These are phyloP conservation scores for Diorhabda sublineata DNA, from an alignment of 1,140 invertebrate species.

Conservation along the genomic window DNA sequence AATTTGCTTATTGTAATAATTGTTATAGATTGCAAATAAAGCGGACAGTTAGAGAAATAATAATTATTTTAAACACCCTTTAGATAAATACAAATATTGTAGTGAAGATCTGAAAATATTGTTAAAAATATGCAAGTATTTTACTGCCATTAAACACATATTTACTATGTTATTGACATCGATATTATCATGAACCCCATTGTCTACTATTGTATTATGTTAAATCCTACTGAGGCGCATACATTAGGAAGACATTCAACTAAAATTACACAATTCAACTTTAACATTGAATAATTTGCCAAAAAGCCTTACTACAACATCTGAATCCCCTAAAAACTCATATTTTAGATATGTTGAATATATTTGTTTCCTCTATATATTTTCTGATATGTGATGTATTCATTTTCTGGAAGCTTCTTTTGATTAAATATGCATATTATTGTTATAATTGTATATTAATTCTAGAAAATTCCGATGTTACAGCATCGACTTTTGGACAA, in stretches of 20 bases:
- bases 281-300: slow-evolving; percentile 3
- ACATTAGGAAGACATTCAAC: slow-evolving; percentile 43
- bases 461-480: too few relatives aligned
- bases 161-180: slow-evolving; percentile 29
- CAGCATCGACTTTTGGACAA: too few relatives aligned
- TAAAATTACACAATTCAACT: slow-evolving; percentile 28
- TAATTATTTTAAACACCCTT: too few relatives aligned
- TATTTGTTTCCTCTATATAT: not conserved
- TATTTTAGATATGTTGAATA: not conserved
- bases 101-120: too few relatives aligned
- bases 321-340: too few relatives aligned
- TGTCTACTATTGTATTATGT: slow-evolving; percentile 7
- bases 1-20: too few relatives aligned
- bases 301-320: slow-evolving; percentile 9
- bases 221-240: slow-evolving; percentile 20
- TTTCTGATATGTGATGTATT: not conserved
- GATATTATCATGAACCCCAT: slow-evolving; percentile 18
- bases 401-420: too few relatives aligned
- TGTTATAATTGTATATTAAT: too few relatives aligned
- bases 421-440: too few relatives aligned
- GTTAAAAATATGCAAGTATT: slow-evolving; percentile 5
- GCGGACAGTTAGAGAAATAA: too few relatives aligned
- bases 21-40: too few relatives aligned
- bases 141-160: slow-evolving; percentile 1
- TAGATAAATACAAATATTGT: too few relatives aligned